Evolutionary conservation across 2,113 vertebrate genomes (phyloP), one percentile per base, ranked within the genome.

Genomic region (Seriola quinqueradiata): DNA sequence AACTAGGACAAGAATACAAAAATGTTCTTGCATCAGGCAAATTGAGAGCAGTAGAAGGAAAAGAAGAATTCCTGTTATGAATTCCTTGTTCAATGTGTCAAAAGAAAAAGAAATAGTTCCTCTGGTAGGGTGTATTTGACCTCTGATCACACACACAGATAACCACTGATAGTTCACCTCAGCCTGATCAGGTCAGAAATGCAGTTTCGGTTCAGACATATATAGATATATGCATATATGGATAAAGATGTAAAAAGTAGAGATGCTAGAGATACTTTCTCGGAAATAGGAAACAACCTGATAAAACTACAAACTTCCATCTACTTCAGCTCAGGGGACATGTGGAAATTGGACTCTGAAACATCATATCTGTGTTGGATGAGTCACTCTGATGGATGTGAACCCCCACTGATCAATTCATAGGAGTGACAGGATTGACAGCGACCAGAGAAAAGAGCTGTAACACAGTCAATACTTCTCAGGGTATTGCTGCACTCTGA

Each of bases 401-500:
- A 81, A 87, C 80, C 67, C 77, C 69, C 75, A 34, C 83, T 87
- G 73, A 90, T 92, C 83, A 91, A 86, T 92, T 90, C 80, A 86
- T 71, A 63, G 36, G 25, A 60, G 65, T 81, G 87, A 88, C 73
- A 83, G 66, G 68, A 91, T 82, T 89, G 83, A 86, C 90, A 90
- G 77, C 8, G n/a, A 85, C 76, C 81, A 77, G 65, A 91, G 86
- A 91, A 90, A 92, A 86, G 73, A 79, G 75, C 85, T 69, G 69
- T 77, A 71, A 84, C 60, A 7, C 77, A 84, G 71, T 88, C 86
- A 55, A 90, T 85, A 90, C 69, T 70, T 85, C 79, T 84, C 68
- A 68, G 28, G 28, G 80, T 88, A 77, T 67, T 58, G 78, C 81
- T 73, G 78, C 79, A 60, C 38, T 84, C 59, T 80, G 75, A 77